Base-by-base conservation (phyloP, 2,797 vertebrate genomes). In the Dicrostonyx torquatus region DNA sequence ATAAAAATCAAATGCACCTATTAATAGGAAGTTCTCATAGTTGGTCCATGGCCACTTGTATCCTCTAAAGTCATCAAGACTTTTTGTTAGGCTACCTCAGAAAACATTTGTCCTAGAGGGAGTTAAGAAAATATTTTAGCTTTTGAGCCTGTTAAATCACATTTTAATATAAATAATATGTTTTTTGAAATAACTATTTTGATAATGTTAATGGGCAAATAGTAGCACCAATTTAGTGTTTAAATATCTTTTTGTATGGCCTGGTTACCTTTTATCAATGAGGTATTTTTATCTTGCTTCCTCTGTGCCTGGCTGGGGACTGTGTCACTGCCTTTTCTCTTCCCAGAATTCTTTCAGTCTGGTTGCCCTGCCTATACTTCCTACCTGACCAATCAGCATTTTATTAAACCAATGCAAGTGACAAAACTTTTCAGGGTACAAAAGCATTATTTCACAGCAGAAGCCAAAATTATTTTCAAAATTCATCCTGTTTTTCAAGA, bases 391-490 rank as follows among this genome's bases (percentile, higher is more conserved):
- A 58, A 58, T 58, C 18, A 7, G 6, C 6, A 7, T 58, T 58
- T 58, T 58, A 58, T 58, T 58, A 58, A 58, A 58, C 18, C 7
- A 58, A 58, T 58, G 55, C 55, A 58, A 58, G 55, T 58, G 55
- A 22, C 55, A 58, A 58, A 58, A 20, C 20, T 58, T 58, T 58
- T 58, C 55, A 58, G 55, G 55, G 20, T 58, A 58, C 55, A 22
- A 58, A 58, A 58, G 55, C 18, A 58, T 58, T 58, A 58, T 58
- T 58, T 58, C 55, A 58, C 55, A 58, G 55, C 18, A 58, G 55
- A 58, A 22, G 37, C 24, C 45, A 92, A 55, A 89, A 48, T 76
- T 77, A 87, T 87, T 95, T 94, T 96, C 7, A 62, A 96, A 92
- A 68, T 17, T 82, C 0, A 13, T 43, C 70, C 4, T 62, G 18